Evolutionary conservation across 37 sponge, comb jelly and placozoan genomes (phyloP).

Genomic region (Haliclona indistincta): DNA sequence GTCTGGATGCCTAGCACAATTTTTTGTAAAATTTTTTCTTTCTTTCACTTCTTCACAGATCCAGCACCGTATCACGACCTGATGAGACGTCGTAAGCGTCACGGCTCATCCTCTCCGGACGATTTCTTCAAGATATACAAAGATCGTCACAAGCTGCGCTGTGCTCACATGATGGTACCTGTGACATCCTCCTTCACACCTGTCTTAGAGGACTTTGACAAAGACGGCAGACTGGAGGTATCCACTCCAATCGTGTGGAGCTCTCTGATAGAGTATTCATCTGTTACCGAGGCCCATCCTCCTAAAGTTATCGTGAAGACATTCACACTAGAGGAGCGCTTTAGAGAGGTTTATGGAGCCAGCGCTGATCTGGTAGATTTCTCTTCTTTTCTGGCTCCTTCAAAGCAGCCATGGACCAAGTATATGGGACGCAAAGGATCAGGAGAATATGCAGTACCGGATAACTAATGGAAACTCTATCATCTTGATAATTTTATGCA

Average conservation of each 20-base stretch:
- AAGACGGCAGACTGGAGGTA: constrained; percentile 14
- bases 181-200: neutral
- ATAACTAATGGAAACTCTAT: neutral
- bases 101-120: no score
- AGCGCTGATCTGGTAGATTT: constrained; percentile 20
- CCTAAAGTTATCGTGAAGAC: constrained; percentile 5
- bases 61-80: no score
- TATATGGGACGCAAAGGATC: constrained; percentile 70
- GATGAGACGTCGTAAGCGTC: no score
- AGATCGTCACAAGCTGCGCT: constrained; percentile 2
- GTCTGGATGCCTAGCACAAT: neutral
- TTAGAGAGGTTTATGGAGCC: constrained; percentile 24
- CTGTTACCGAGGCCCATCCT: neutral
- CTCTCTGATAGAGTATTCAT: neutral
- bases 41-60: neutral
- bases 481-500: neutral
- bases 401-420: constrained; percentile 66
- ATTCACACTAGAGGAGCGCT: constrained; percentile 37
- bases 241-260: no score
- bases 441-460: neutral
- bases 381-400: constrained; percentile 32
- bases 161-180: constrained; percentile 6
- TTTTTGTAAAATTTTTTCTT: neutral
- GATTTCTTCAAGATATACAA: neutral
- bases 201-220: constrained; percentile 13